Evolutionary conservation across 2,797 vertebrate species (phyloP).

Genomic region (Xiphophorus birchmanni): DNA sequence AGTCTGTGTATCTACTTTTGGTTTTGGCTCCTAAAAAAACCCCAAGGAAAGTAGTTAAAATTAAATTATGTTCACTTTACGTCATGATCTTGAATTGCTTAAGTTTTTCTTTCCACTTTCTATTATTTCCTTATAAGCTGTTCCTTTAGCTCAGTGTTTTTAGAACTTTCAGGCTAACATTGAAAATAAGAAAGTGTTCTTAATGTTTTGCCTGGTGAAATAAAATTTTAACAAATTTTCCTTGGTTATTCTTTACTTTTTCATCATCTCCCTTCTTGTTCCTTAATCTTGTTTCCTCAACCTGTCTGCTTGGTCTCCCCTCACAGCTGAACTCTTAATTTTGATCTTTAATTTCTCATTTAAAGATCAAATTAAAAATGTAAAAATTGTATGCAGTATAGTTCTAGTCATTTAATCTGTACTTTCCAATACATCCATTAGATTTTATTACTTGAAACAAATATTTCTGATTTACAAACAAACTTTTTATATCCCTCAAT

Average conservation of each 20-base stretch:
- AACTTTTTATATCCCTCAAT: not conserved
- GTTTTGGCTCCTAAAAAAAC: conserved; percentile 28
- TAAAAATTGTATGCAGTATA: not conserved
- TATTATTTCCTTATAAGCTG: not conserved
- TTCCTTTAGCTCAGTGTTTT: not conserved
- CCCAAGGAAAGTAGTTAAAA: not conserved
- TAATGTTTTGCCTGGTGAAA: not conserved
- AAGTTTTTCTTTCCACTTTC: not conserved
- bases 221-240: not conserved
- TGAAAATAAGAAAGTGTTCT: not conserved
- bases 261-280: not conserved
- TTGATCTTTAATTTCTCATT: not conserved
- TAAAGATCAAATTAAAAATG: not conserved
- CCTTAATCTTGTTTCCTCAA: not conserved
- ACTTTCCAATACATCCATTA: not conserved
- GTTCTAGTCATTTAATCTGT: not conserved
- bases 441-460: not conserved
- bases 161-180: not conserved
- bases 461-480: not conserved
- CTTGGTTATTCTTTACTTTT: not conserved
- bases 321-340: not conserved
- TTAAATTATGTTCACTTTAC: not conserved
- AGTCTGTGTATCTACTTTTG: conserved; percentile 20
- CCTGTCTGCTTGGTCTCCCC: not conserved
- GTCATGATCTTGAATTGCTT: not conserved